Evolutionary conservation across 2,888 invertebrate genomes (phyloP), one percentile per base, ranked within the genome.

Genomic region (Coelopa pilipes): DNA sequence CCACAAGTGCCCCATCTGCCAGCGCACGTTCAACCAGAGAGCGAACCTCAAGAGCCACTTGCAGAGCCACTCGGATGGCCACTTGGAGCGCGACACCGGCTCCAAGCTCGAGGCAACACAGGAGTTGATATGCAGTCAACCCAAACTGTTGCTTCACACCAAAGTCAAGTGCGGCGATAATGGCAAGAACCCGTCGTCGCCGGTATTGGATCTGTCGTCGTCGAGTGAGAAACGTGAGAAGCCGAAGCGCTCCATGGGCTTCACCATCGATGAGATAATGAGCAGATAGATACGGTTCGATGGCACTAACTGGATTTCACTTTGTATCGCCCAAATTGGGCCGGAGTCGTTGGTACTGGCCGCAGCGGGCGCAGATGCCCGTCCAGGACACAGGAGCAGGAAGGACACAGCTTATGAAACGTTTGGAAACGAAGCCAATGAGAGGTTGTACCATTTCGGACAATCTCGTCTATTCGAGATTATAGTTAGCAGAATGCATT

Each of bases 21-120:
- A 92, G 81, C 92, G 95, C 76, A 93, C 94, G 83, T 97, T 97
- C 89, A 96, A 96, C 89, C 97, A 97, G 90, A 91, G 96, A 81
- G 95, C 95, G 75, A 96, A 96, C 85, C 90, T 97, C 78, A 97
- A 96, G 88, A 96, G 96, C 0, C 97, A 97, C 86, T 89, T 96
- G 77, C 88, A 95, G 80, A 96, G 95, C 15, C 96, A 96, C 87
- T 93, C 93, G 72, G 83, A 81, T 55, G 75, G 76, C 24, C 77
- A 78, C 10, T 74, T 62, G 66, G 59, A 68, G 24, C 53, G 47
- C 72, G 46, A 46, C 68, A 60, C 17, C 78, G 67, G 65, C 1
- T 57, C 73, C n/a, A 77, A 78, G 49, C 49, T 75, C 59, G 67
- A 45, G 13, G 67, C 80, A 81, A 79, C 76, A 47, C 80, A 79